Percentiles rank a stretch among this genome's conserved stretches.
These are phyloP conservation scores for Morinoia aosen DNA, from an alignment of 2,888 invertebrate genomes.

Conservation along the genomic window DNA sequence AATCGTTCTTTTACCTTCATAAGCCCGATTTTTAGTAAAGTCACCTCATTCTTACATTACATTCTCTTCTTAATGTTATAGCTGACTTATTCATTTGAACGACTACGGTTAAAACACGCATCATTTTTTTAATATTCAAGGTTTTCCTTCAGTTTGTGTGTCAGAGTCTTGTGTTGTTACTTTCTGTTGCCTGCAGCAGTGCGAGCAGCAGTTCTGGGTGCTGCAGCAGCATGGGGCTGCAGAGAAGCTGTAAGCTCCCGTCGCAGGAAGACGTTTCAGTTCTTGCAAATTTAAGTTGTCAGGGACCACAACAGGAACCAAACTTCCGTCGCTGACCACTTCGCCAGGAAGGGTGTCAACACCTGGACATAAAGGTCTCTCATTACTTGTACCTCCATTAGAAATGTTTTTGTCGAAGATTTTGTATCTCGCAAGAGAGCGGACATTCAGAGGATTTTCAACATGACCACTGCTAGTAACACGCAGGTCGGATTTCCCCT, in stretches of 20 bases:
- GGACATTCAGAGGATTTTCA: too few species aligned
- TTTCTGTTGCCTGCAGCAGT: background rate
- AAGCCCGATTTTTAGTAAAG: too few species aligned
- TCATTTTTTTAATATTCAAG: background rate
- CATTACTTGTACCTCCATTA: background rate
- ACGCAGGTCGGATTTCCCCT: too few species aligned
- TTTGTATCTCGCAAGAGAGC: too few species aligned
- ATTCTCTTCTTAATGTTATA: background rate
- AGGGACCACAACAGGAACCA: background rate
- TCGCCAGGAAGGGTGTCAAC: background rate
- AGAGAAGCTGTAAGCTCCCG: background rate
- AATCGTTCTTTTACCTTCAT: too few species aligned
- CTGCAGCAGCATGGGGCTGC: background rate
- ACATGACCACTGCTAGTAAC: too few species aligned
- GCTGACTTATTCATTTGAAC: background rate
- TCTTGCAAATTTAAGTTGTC: background rate
- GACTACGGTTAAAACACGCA: background rate
- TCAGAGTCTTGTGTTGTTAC: background rate
- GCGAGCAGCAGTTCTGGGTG: background rate
- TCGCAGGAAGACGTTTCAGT: background rate
- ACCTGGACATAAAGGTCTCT: background rate
- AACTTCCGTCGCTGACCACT: background rate
- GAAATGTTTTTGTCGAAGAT: too few species aligned
- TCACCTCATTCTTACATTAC: too few species aligned
- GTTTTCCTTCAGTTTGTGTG: background rate